phyloP scores from a whole-genome alignment of 2,797 vertebrate genomes.

The Onychomys torridus region DNA sequence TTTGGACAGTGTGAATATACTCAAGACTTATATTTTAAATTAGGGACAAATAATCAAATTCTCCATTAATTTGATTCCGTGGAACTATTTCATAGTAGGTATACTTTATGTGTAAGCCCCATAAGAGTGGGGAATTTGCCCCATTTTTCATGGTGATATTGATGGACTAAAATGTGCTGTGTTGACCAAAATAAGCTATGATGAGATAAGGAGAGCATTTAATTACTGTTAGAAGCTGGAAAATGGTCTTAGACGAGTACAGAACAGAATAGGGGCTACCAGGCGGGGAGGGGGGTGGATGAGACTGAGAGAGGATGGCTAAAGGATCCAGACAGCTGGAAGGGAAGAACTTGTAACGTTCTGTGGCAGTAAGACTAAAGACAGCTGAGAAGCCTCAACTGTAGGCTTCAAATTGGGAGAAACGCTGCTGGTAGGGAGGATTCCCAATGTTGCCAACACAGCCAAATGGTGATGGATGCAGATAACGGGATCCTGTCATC shows the following conservation, averaged over 20 bases:
- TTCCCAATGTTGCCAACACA: background rate
- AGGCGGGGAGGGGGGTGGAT: background rate
- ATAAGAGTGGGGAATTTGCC: background rate
- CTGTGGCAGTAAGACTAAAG: background rate
- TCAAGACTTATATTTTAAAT: conserved; percentile 45
- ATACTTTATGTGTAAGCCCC: background rate
- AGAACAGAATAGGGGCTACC: too few relatives aligned
- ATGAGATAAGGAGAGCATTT: background rate
- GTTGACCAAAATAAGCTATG: background rate
- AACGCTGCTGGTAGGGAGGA: background rate
- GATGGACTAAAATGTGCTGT: background rate
- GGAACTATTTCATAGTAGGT: background rate
- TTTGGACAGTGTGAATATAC: background rate
- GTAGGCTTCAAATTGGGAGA: background rate
- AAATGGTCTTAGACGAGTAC: background rate
- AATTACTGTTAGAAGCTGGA: background rate
- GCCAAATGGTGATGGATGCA: background rate
- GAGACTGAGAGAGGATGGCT: background rate
- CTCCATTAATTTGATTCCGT: conserved; percentile 10
- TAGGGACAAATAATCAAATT: conserved; percentile 15
- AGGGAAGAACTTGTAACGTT: background rate
- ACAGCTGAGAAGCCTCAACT: background rate
- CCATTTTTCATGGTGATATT: background rate
- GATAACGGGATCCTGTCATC: background rate
- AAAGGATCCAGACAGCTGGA: background rate